Conservation (phyloP, 2,113 vertebrate genomes). For the Brevimyrus niger region DNA sequence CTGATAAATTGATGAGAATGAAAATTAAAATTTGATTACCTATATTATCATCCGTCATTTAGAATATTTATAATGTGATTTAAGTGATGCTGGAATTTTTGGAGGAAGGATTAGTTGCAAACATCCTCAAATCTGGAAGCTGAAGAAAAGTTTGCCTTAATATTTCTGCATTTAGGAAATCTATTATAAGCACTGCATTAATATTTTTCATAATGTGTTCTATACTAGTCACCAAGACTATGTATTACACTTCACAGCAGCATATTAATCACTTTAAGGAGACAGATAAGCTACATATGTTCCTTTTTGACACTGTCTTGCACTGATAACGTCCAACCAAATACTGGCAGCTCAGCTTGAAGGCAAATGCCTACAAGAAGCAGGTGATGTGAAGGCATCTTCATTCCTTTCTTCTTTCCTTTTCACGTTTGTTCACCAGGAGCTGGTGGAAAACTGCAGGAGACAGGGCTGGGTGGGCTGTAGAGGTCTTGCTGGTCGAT, state of each 20-base stretch:
- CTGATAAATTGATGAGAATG: background rate
- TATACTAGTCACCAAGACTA: background rate
- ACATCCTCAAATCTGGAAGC: background rate
- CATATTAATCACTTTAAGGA: background rate
- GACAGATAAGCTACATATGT: background rate
- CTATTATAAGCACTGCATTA: background rate
- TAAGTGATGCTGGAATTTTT: background rate
- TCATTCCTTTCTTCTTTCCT: background rate
- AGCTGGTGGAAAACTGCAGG: no score
- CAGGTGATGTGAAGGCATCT: background rate
- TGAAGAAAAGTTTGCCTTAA: background rate
- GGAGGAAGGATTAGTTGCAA: background rate
- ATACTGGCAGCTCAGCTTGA: background rate
- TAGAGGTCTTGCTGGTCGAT: no score
- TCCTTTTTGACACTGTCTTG: background rate
- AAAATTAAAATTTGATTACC: background rate
- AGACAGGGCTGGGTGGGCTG: no score
- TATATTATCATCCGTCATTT: background rate
- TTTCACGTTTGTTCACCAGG: background rate
- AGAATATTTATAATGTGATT: background rate
- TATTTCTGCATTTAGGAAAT: background rate
- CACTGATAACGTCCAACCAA: background rate
- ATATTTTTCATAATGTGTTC: background rate
- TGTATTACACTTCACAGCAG: background rate
- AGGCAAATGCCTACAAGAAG: background rate